Percentiles rank a stretch among this genome's conserved stretches.
Conservation (phyloP, 2,113 vertebrate species). For the Anolis carolinensis region DNA sequence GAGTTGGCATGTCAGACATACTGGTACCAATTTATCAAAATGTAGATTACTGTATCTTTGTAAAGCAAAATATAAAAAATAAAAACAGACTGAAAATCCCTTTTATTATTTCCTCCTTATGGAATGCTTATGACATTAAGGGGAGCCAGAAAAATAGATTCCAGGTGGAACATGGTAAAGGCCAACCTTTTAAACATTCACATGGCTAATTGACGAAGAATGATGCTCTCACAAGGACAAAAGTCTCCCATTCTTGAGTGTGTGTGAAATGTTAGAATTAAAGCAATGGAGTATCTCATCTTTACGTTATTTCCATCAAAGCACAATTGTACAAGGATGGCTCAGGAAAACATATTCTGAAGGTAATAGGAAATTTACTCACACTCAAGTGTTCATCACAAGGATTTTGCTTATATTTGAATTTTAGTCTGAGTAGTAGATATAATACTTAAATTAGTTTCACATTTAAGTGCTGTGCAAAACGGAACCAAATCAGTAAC, state of each 20-base stretch:
- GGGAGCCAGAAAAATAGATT: conserved; percentile 1
- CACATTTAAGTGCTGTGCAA: no score
- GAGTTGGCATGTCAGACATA: conserved; percentile 26
- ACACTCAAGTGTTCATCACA: no score
- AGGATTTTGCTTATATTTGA: no score
- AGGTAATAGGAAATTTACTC: no score
- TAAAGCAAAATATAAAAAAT: background rate
- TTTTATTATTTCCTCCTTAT: background rate
- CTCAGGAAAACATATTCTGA: no score
- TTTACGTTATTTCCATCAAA: background rate
- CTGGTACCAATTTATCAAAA: conserved; percentile 16
- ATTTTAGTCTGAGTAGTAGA: no score
- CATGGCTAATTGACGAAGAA: background rate
- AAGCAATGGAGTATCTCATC: background rate
- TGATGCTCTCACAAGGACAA: background rate
- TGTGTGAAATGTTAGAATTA: no score
- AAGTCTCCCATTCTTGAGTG: no score
- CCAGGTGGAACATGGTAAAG: background rate
- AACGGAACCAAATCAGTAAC: no score
- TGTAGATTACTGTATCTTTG: background rate
- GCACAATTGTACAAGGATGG: no score
- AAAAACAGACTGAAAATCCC: background rate
- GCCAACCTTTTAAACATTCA: background rate
- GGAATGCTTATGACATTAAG: background rate
- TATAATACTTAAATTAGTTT: no score